Conservation (phyloP, 2,888 invertebrate species). For the Tanytarsus gracilentus region DNA sequence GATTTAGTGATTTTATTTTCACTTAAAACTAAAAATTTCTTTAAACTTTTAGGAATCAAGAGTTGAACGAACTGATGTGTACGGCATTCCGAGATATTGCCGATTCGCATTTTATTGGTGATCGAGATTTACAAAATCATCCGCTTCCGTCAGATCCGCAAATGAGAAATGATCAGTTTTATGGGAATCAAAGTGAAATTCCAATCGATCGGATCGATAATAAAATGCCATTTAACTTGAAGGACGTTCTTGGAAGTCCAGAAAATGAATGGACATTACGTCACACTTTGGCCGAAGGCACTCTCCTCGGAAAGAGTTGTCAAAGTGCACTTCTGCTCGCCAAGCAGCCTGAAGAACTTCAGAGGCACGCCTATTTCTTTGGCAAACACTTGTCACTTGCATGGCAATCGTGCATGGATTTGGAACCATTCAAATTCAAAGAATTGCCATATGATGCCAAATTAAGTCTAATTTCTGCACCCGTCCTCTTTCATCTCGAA, state of each 20-base stretch:
- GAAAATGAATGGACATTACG: slow-evolving; percentile 70
- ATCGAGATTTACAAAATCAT: slow-evolving; percentile 76
- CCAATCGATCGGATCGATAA: slow-evolving; percentile 37
- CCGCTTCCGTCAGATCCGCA: slow-evolving; percentile 63
- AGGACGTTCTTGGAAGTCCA: slow-evolving; percentile 52
- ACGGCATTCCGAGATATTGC: slow-evolving; percentile 80
- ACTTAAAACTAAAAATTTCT: not conserved
- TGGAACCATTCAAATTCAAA: slow-evolving; percentile 55
- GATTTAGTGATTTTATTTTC: not conserved
- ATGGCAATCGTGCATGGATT: slow-evolving; percentile 74
- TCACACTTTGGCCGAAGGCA: slow-evolving; percentile 70
- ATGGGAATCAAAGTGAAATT: not conserved
- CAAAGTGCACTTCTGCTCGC: slow-evolving; percentile 78
- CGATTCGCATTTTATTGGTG: slow-evolving; percentile 81
- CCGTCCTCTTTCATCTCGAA: slow-evolving; percentile 72
- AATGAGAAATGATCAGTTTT: not conserved
- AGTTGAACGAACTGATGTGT: slow-evolving; percentile 82
- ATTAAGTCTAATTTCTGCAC: slow-evolving; percentile 61
- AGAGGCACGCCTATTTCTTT: slow-evolving; percentile 76
- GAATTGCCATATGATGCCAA: slow-evolving; percentile 35
- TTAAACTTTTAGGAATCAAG: slow-evolving; percentile 50
- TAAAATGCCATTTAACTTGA: slow-evolving; percentile 48
- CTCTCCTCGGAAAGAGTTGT: slow-evolving; percentile 72
- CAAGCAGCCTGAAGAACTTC: slow-evolving; percentile 63
- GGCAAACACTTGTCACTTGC: slow-evolving; percentile 84